Evolutionary conservation across 2,797 vertebrate species (phyloP).

Genomic region (Enteromius radiatus): DNA sequence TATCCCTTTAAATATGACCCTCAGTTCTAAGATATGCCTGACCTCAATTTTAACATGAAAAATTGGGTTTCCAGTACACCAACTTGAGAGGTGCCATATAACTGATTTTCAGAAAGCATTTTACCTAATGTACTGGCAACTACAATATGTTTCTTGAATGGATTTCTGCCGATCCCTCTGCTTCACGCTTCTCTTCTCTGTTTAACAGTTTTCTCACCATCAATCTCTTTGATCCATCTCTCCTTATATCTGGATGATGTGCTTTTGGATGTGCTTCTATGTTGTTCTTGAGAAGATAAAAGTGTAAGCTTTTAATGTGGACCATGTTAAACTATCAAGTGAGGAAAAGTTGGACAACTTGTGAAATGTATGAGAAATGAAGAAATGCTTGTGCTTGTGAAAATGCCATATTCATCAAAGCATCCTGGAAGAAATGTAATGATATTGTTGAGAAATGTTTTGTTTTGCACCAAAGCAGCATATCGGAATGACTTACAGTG

Average conservation of each 20-base stretch:
- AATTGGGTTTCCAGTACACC: background rate
- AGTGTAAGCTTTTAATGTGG: background rate
- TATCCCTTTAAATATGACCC: no score
- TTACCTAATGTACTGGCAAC: constrained; percentile 36
- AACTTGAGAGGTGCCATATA: background rate
- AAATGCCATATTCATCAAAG: background rate
- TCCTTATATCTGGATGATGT: background rate
- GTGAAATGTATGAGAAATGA: background rate
- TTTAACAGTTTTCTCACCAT: constrained; percentile 30
- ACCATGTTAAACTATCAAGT: background rate
- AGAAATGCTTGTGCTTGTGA: background rate
- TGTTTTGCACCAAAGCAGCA: background rate
- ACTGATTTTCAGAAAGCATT: constrained; percentile 42
- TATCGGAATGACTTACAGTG: background rate
- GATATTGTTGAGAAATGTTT: background rate
- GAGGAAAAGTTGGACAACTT: background rate
- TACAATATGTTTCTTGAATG: background rate
- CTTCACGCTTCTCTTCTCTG: constrained; percentile 40
- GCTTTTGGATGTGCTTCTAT: constrained; percentile 21
- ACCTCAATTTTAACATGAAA: background rate
- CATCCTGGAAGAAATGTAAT: background rate
- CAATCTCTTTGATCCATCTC: constrained; percentile 1
- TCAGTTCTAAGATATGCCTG: background rate
- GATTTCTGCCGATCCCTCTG: constrained; percentile 26
- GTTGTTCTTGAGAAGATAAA: constrained; percentile 15